Evolutionary conservation across 2,888 invertebrate genomes (phyloP).

Genomic region (Willowsia nigromaculata): DNA sequence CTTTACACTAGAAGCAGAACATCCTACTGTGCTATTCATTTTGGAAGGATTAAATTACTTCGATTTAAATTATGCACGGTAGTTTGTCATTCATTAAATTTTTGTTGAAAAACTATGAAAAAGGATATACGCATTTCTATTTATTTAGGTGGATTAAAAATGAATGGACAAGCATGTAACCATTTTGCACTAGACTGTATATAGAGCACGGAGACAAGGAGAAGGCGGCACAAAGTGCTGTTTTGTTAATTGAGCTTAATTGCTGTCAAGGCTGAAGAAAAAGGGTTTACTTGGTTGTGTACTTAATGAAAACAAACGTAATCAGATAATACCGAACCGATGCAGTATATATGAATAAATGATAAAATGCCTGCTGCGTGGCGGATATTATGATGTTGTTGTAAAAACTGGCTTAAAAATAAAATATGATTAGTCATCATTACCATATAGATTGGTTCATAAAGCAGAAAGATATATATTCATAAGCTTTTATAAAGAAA

Average conservation of each 20-base stretch:
- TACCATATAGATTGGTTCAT: background rate
- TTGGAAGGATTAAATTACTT: background rate
- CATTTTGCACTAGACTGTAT: background rate
- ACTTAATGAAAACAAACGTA: background rate
- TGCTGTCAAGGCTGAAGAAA: slow-evolving; percentile 62
- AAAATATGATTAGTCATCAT: slow-evolving; percentile 23
- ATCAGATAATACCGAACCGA: slow-evolving; percentile 18
- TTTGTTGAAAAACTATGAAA: background rate
- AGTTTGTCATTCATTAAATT: background rate
- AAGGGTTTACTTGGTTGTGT: background rate
- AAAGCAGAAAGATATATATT: too few species aligned
- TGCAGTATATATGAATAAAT: background rate
- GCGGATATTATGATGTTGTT: background rate
- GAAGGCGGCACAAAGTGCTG: slow-evolving; percentile 45
- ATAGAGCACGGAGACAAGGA: slow-evolving; percentile 57
- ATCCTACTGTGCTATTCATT: background rate
- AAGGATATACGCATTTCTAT: background rate
- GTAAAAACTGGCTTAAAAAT: background rate
- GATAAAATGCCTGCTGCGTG: background rate
- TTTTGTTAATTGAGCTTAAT: slow-evolving; percentile 57
- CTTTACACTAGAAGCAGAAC: background rate
- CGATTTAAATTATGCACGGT: slow-evolving; percentile 7
- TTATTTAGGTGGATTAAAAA: background rate
- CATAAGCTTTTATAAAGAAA: too few species aligned
- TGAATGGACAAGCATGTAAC: background rate